Evolutionary conservation across 2,113 vertebrate species (phyloP), one percentile per base, ranked within the genome.

Genomic region (Tenebrosternarchus preto): DNA sequence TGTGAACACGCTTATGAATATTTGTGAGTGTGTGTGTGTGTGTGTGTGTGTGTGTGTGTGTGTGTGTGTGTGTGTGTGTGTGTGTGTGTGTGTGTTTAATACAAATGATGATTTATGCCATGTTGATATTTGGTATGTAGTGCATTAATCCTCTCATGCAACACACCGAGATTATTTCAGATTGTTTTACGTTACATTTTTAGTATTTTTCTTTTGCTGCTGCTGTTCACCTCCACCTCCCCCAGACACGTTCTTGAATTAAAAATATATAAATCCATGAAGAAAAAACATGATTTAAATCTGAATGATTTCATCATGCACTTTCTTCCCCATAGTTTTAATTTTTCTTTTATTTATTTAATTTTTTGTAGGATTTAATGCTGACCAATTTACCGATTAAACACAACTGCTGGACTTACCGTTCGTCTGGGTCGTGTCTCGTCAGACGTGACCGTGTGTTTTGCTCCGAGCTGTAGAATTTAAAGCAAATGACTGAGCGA

Each of bases 51-150:
- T 77, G 70, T 31, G 84, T 76, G 85, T 80, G 16, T 63, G 33
- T 83, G 64, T 86, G 80, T 82, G 66, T 71, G 89, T 91, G 82
- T 88, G 86, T 88, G 88, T 90, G 86, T 78, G 89, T 91, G 82
- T 88, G 86, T 88, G 88, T 90, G 86, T 78, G 85, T 36, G 33
- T 50, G 43, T 50, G 43, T 50, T 50, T 50, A 50, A 50, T 92
- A 88, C 81, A 86, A 89, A 90, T 90, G 87, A 90, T 88, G 88
- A 86, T 93, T 88, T 87, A 90, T 91, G 90, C 90, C 91, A 93
- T 92, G 91, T 89, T 88, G 89, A 91, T 91, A 91, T 91, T 91
- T 88, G 87, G 84, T 87, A 87, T 82, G 79, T 85, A 78, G 81
- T 76, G 82, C 81, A 66, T 86, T 59, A 84, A 83, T 81, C 78